A percentile compares a stretch with the other conserved stretches of the same genome.
Evolutionary conservation across 2,888 invertebrate genomes (phyloP).

Genomic region (Empis livida): DNA sequence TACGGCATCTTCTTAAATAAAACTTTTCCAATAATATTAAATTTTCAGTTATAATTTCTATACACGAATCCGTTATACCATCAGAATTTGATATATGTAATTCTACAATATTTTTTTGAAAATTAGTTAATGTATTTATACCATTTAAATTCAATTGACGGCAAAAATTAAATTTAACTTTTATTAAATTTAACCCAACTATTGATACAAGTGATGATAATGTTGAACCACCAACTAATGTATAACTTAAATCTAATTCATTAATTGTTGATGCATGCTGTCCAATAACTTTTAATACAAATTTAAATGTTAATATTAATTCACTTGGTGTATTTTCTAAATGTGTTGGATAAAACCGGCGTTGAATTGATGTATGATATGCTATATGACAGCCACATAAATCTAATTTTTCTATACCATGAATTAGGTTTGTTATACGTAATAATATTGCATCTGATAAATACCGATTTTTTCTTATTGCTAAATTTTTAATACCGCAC

Average conservation of each 20-base stretch:
- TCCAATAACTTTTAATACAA: constrained; percentile 45
- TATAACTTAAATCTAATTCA: constrained; percentile 50
- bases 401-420: constrained; percentile 31
- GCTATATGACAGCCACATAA: constrained; percentile 48
- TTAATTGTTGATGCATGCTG: constrained; percentile 42
- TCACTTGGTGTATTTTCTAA: constrained; percentile 42
- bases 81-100: constrained; percentile 52
- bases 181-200: constrained; percentile 30
- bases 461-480: constrained; percentile 53
- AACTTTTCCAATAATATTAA: constrained; percentile 45
- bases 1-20: constrained; percentile 49
- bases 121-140: constrained; percentile 20
- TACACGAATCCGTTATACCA: constrained; percentile 50
- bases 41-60: constrained; percentile 45
- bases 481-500: constrained; percentile 42
- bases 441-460: constrained; percentile 61
- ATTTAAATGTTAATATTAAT: constrained; percentile 57
- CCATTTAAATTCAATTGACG: constrained; percentile 24
- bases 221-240: constrained; percentile 51
- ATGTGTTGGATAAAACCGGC: constrained; percentile 49
- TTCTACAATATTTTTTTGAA: constrained; percentile 41
- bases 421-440: constrained; percentile 48
- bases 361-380: constrained; percentile 53
- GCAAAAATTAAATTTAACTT: constrained; percentile 23
- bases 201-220: constrained; percentile 40